Conservation (phyloP, 2,113 vertebrate species). For the Taxidea taxus region DNA sequence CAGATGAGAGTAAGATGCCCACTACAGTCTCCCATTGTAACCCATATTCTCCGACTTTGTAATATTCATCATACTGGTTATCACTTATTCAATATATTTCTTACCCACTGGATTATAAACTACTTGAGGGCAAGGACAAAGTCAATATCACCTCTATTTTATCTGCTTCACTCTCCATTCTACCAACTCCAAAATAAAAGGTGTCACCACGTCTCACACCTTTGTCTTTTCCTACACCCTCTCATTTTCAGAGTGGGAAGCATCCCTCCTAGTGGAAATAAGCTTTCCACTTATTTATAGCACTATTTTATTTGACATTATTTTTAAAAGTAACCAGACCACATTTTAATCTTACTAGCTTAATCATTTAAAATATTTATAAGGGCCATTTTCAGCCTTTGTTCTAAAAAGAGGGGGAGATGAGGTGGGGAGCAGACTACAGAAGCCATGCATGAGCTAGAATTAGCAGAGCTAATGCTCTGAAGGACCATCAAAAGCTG, state of each 20-base stretch:
- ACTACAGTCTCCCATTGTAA: rapidly evolving
- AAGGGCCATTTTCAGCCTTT: slow-evolving; percentile 56
- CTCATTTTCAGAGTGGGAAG: background rate
- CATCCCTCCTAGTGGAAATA: background rate
- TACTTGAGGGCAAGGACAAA: background rate
- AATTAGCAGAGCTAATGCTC: background rate
- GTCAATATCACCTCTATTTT: background rate
- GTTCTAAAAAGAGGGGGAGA: slow-evolving; percentile 8
- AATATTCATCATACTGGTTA: background rate
- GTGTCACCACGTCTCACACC: background rate
- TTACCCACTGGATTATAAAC: background rate
- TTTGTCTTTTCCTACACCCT: background rate
- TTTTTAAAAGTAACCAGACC: slow-evolving; percentile 6
- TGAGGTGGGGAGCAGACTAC: background rate
- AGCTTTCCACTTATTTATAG: slow-evolving; percentile 33
- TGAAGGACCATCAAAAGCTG: slow-evolving; percentile 30
- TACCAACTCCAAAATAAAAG: background rate
- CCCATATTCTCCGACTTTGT: background rate
- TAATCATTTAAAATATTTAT: slow-evolving; percentile 54
- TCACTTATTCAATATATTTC: background rate
- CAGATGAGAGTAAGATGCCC: background rate
- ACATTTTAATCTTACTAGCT: slow-evolving; percentile 43
- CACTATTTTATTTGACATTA: slow-evolving; percentile 48
- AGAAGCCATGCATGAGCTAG: background rate
- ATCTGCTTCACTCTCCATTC: no score